These are phyloP conservation scores for Linnaemya vulpina DNA, from an alignment of 2,888 invertebrate species.

Conservation along the genomic window DNA sequence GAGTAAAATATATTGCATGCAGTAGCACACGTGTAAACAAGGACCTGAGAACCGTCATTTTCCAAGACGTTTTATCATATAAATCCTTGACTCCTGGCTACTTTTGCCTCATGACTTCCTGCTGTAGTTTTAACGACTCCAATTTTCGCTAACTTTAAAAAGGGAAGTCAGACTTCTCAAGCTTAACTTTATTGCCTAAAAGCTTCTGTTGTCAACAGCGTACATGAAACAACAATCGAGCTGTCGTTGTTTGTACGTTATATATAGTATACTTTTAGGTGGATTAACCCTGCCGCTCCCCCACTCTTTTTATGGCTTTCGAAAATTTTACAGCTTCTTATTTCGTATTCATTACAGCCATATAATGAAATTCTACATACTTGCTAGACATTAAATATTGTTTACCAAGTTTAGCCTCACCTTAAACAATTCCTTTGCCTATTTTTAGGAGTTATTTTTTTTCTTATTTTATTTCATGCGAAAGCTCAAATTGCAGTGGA, in stretches of 20 bases:
- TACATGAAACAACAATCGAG: too few relatives aligned
- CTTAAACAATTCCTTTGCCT: constrained; percentile 22
- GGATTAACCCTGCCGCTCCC: not conserved
- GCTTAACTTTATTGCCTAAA: too few relatives aligned
- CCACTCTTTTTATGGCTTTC: not conserved
- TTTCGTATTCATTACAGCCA: not conserved
- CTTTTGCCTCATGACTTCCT: too few relatives aligned
- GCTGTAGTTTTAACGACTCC: too few relatives aligned
- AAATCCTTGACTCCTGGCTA: too few relatives aligned
- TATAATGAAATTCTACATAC: constrained; percentile 1
- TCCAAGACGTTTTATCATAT: too few relatives aligned
- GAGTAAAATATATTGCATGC: too few relatives aligned
- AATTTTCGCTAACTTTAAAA: too few relatives aligned
- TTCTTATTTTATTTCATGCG: constrained; percentile 12
- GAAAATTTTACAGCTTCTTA: constrained; percentile 2
- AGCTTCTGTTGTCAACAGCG: too few relatives aligned
- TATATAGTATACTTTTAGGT: constrained; percentile 12
- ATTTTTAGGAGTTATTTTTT: constrained; percentile 35
- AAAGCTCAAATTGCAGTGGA: not conserved
- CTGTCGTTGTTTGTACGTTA: not conserved
- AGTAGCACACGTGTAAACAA: too few relatives aligned
- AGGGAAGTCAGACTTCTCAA: too few relatives aligned
- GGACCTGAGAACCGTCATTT: too few relatives aligned
- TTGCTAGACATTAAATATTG: not conserved
- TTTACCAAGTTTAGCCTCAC: not conserved